Conservation (phyloP, 64 coral and sea anemone genomes). For the Acropora yongei region DNA sequence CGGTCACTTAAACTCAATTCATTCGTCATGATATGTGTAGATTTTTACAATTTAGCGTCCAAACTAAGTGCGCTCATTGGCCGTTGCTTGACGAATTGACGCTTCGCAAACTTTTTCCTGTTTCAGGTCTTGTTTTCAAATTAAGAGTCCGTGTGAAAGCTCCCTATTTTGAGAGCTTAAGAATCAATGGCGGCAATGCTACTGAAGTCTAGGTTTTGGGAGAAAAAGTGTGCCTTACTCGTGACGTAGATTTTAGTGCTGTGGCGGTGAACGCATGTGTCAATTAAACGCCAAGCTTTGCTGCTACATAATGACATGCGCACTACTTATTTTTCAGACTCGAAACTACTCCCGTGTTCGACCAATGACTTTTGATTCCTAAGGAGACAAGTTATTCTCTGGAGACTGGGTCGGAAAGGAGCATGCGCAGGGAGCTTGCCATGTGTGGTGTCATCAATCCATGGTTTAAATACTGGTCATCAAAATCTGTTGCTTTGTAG, state of each 20-base stretch:
- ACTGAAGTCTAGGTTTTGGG: too few relatives aligned
- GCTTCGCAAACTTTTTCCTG: background rate
- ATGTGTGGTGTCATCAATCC: too few relatives aligned
- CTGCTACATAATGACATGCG: background rate
- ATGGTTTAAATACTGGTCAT: too few relatives aligned
- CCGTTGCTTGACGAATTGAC: background rate
- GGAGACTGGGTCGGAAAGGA: background rate
- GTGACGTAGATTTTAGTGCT: too few relatives aligned
- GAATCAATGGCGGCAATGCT: background rate
- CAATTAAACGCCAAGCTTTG: background rate
- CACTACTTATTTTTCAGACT: constrained; percentile 7
- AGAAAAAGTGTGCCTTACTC: too few relatives aligned
- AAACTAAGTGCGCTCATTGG: too few relatives aligned
- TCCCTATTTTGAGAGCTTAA: background rate
- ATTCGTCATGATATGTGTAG: too few relatives aligned
- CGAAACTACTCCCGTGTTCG: constrained; percentile 23
- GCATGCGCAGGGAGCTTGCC: background rate
- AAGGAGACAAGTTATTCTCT: background rate
- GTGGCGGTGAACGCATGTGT: too few relatives aligned
- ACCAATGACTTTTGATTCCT: constrained; percentile 33
- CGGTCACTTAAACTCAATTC: too few relatives aligned
- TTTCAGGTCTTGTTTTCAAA: background rate
- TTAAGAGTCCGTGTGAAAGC: background rate
- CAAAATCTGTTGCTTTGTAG: too few relatives aligned
- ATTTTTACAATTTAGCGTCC: too few relatives aligned